These are phyloP conservation scores for Chrysina gloriosa DNA, from an alignment of 2,888 invertebrate genomes.

Conservation along the genomic window DNA sequence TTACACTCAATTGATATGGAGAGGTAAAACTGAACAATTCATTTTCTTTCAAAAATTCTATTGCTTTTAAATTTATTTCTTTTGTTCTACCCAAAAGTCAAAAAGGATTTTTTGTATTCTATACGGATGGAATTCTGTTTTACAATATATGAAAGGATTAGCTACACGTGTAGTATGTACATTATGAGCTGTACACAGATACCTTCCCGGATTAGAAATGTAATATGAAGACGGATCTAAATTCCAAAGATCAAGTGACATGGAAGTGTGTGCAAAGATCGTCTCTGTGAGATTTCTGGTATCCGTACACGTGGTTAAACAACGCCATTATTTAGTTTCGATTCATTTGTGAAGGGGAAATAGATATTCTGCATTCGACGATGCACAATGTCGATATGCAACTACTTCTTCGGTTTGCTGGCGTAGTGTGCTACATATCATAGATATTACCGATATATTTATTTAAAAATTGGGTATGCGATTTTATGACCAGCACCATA, in stretches of 20 bases:
- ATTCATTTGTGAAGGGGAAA: constrained; percentile 5
- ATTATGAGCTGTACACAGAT: too few relatives aligned
- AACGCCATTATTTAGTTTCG: background rate
- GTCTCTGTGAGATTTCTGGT: background rate
- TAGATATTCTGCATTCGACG: background rate
- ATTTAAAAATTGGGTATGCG: too few relatives aligned
- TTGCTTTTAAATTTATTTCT: too few relatives aligned
- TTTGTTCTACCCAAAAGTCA: too few relatives aligned
- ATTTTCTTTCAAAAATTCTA: too few relatives aligned
- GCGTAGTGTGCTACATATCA: background rate
- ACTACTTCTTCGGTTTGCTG: background rate
- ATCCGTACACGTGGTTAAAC: background rate
- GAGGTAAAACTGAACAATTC: too few relatives aligned
- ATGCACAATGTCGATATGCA: background rate
- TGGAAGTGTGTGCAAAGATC: background rate
- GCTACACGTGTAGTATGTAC: background rate
- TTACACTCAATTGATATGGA: too few relatives aligned
- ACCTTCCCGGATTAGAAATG: background rate
- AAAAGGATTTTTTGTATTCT: too few relatives aligned
- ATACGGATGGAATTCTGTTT: too few relatives aligned
- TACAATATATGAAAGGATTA: too few relatives aligned
- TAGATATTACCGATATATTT: background rate
- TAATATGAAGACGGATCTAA: background rate
- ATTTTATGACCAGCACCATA: too few relatives aligned
- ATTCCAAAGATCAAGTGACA: background rate